Percentiles rank a stretch among this genome's conserved stretches.
Evolutionary conservation across 1,140 invertebrate species (phyloP).

Genomic region (Temnothorax curvispinosus): DNA sequence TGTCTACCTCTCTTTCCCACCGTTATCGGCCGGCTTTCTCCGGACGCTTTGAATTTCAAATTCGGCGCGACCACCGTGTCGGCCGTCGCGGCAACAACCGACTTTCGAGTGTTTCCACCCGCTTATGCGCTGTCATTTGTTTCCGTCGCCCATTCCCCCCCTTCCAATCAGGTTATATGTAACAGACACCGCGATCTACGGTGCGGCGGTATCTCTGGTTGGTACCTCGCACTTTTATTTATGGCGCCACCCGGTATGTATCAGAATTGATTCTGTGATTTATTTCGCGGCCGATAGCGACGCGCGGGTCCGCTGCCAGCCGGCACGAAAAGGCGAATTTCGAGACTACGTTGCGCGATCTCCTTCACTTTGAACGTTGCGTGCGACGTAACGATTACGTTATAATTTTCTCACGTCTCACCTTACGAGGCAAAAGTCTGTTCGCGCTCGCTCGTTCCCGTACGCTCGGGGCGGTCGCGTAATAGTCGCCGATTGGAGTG

Average conservation of each 20-base stretch:
- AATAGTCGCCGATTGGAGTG: slow-evolving; percentile 16
- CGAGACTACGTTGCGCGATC: slow-evolving; percentile 31
- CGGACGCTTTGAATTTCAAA: slow-evolving; percentile 84
- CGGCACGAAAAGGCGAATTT: slow-evolving; percentile 58
- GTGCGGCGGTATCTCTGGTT: slow-evolving; percentile 69
- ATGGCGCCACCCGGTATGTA: slow-evolving; percentile 68
- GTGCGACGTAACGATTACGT: slow-evolving; percentile 25
- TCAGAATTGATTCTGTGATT: slow-evolving; percentile 80
- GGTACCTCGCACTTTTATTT: slow-evolving; percentile 77
- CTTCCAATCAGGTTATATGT: neutral
- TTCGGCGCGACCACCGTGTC: slow-evolving; percentile 70
- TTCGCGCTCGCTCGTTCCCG: neutral
- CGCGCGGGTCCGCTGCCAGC: slow-evolving; percentile 19
- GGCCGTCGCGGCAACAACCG: slow-evolving; percentile 67
- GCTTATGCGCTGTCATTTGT: slow-evolving; percentile 79
- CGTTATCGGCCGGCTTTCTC: slow-evolving; percentile 74
- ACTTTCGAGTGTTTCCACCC: slow-evolving; percentile 79
- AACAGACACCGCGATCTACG: slow-evolving; percentile 51
- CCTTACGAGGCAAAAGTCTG: neutral
- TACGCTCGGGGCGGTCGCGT: neutral
- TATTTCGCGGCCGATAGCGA: slow-evolving; percentile 72
- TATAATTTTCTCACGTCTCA: slow-evolving; percentile 46
- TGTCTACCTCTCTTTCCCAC: slow-evolving; percentile 54
- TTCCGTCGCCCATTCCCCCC: slow-evolving; percentile 32
- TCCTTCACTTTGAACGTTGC: slow-evolving; percentile 27